phyloP scores from a whole-genome alignment of 2,888 invertebrate species.

The Athalia circularis region DNA sequence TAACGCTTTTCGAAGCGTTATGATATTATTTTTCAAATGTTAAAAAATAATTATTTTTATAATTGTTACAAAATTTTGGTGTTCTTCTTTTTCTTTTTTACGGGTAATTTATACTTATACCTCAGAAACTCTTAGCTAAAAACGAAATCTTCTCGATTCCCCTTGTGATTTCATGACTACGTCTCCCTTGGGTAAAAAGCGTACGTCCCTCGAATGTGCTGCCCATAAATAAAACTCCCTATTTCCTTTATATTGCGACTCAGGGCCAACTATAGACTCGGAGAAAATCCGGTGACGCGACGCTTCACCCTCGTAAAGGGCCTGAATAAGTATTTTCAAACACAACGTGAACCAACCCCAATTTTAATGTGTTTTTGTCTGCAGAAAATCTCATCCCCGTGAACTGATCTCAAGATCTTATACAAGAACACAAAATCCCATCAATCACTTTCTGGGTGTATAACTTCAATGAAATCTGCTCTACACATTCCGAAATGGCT shows the following conservation, averaged over 20 bases:
- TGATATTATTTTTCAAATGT: not conserved
- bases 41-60: no score
- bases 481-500: no score
- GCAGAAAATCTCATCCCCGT: not conserved
- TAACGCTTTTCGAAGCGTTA: no score
- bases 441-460: not conserved
- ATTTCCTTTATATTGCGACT: slow-evolving; percentile 4
- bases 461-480: no score
- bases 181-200: slow-evolving; percentile 16
- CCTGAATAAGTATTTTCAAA: no score
- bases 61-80: not conserved
- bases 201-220: not conserved
- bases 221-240: slow-evolving; percentile 38
- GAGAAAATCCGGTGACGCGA: not conserved
- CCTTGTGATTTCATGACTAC: slow-evolving; percentile 16
- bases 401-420: slow-evolving; percentile 2
- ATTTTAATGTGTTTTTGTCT: no score
- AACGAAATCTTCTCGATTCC: slow-evolving; percentile 21
- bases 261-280: slow-evolving; percentile 10
- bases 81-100: not conserved
- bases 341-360: no score
- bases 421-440: not conserved
- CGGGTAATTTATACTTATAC: no score
- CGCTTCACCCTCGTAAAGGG: slow-evolving; percentile 3
- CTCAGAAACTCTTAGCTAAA: no score